phyloP scores from a whole-genome alignment of 1,140 invertebrate genomes.

The Asobara japonica region DNA sequence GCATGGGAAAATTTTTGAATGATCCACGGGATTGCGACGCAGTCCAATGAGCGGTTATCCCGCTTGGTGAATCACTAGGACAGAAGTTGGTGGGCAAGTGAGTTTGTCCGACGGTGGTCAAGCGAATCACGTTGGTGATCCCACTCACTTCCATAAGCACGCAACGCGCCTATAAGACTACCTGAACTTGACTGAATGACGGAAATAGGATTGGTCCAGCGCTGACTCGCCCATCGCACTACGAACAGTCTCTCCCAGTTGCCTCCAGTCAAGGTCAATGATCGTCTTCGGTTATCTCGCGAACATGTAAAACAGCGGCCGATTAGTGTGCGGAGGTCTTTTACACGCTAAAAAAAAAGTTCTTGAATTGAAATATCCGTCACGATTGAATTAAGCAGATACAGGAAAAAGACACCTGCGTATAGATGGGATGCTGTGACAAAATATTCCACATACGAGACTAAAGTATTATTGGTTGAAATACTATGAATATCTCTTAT shows the following conservation, averaged over 20 bases:
- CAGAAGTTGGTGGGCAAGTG: background rate
- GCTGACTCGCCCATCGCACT: background rate
- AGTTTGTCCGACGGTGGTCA: background rate
- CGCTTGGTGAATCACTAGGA: background rate
- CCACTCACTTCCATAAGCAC: background rate
- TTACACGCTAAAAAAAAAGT: too few species aligned
- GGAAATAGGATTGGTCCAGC: background rate
- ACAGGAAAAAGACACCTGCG: too few species aligned
- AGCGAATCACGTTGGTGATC: background rate
- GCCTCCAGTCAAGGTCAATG: background rate
- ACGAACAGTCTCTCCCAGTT: background rate
- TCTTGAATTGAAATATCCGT: too few species aligned
- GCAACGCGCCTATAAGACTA: background rate
- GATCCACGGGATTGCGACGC: background rate
- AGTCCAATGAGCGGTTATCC: background rate
- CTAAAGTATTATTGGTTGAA: too few species aligned
- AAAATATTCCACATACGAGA: too few species aligned
- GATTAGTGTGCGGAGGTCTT: too few species aligned
- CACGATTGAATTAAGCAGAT: too few species aligned
- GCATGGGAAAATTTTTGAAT: background rate
- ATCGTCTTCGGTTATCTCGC: background rate
- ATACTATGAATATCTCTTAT: too few species aligned
- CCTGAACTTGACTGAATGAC: slow-evolving; percentile 6
- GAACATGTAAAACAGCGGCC: background rate
- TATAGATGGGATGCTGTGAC: too few species aligned